These are phyloP conservation scores for Aphelenchoides besseyi DNA, from an alignment of 1,140 invertebrate species.

Conservation along the genomic window DNA sequence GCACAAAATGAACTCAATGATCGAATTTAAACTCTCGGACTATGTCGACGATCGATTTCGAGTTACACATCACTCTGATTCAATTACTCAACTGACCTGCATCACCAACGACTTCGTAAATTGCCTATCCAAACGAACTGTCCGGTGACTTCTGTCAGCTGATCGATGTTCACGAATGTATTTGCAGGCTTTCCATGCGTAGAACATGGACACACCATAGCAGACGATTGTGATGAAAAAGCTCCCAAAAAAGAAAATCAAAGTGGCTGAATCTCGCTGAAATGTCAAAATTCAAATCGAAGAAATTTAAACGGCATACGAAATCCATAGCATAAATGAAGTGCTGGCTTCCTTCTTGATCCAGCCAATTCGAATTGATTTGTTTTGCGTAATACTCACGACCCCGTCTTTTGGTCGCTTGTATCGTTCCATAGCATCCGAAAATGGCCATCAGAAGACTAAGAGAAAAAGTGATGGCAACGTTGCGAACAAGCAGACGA, in stretches of 20 bases:
- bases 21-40: too few species aligned
- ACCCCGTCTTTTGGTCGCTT: not conserved
- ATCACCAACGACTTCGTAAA: conserved; percentile 6
- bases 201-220: conserved; percentile 4
- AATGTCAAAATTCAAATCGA: not conserved
- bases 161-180: not conserved
- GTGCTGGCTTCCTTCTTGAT: not conserved
- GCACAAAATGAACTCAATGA: too few species aligned
- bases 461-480: not conserved
- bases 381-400: conserved; percentile 4
- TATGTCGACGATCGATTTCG: too few species aligned
- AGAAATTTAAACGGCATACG: conserved; percentile 3
- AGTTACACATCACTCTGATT: too few species aligned
- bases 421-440: not conserved
- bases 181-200: not conserved
- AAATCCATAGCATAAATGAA: conserved; percentile 12
- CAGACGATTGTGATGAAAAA: conserved; percentile 13
- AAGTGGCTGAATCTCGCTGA: conserved; percentile 11
- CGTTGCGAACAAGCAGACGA: not conserved
- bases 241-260: conserved; percentile 4
- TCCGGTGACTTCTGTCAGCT: conserved; percentile 7
- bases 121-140: not conserved
- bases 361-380: not conserved
- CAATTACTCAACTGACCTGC: conserved; percentile 6
- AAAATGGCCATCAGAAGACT: not conserved